Conservation (phyloP, 2,797 vertebrate genomes). For the Chloroceryle inda region DNA sequence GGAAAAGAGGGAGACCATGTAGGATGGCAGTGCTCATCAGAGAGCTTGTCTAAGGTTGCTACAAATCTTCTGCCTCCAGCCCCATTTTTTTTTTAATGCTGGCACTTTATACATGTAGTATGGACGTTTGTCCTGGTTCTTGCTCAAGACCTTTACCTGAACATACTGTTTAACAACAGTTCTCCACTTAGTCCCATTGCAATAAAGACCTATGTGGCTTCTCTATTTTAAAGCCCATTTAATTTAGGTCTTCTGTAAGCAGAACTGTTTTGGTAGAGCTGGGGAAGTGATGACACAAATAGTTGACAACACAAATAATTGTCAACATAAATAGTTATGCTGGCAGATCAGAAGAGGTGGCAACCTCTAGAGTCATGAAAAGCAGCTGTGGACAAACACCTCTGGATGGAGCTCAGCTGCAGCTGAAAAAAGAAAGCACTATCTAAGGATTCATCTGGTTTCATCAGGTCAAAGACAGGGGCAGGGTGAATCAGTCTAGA, state of each 20-base stretch:
- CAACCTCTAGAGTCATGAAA: conserved; percentile 6
- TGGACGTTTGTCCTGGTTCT: neutral
- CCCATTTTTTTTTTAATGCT: neutral
- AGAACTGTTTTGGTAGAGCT: neutral
- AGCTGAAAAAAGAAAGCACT: conserved; percentile 33
- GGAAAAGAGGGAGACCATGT: neutral
- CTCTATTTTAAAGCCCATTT: neutral
- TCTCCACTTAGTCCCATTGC: neutral
- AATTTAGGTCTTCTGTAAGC: neutral
- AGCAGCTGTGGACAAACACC: conserved; percentile 17
- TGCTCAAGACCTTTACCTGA: neutral
- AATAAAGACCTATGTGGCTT: neutral
- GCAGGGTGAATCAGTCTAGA: neutral
- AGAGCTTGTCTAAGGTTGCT: neutral
- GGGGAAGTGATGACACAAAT: neutral
- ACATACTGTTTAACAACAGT: neutral
- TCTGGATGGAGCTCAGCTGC: neutral
- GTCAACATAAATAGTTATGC: neutral
- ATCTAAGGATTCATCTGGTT: neutral
- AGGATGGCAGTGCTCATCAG: neutral
- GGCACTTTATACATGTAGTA: neutral
- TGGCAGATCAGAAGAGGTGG: conserved; percentile 4
- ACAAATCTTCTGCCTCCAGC: neutral
- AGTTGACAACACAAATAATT: neutral
- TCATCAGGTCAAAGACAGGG: neutral